Percentiles rank a stretch among this genome's conserved stretches.
Evolutionary conservation across 2,888 invertebrate genomes (phyloP).

Genomic region (Punctoribates punctum): DNA sequence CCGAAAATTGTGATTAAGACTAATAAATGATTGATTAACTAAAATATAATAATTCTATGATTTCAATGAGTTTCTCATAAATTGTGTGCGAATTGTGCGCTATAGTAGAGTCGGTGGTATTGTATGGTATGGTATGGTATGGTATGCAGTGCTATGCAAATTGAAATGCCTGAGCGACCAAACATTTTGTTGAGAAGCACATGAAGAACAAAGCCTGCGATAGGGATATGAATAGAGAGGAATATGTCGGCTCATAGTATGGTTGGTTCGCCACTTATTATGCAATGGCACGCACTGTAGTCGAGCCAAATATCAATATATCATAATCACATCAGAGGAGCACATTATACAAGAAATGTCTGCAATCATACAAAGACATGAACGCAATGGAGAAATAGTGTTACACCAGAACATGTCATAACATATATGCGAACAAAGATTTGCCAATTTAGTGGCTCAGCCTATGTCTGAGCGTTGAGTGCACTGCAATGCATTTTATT

Average conservation of each 20-base stretch:
- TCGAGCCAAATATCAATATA: conserved; percentile 29
- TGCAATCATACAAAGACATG: conserved; percentile 11
- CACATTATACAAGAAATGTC: conserved; percentile 14
- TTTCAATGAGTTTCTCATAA: neutral
- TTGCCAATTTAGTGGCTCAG: too few species aligned
- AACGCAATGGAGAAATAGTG: neutral
- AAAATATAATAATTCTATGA: neutral
- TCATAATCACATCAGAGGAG: conserved; percentile 33
- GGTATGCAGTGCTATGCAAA: too few species aligned
- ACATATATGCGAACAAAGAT: neutral
- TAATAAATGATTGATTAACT: neutral
- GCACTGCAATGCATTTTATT: conserved; percentile 24
- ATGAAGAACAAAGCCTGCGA: neutral
- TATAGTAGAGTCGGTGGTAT: neutral
- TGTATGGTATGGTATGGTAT: too few species aligned
- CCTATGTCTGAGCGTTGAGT: neutral
- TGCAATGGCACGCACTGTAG: conserved; percentile 28
- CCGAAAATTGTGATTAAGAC: neutral
- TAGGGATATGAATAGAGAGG: neutral
- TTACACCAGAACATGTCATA: conserved; percentile 8
- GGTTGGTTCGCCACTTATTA: conserved; percentile 14
- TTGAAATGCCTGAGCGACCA: too few species aligned
- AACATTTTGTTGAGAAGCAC: too few species aligned
- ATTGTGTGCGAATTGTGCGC: neutral
- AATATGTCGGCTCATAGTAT: conserved; percentile 2